Evolutionary conservation across 2,888 invertebrate genomes (phyloP), one percentile per base, ranked within the genome.

Genomic region (Drosophila subquinaria): DNA sequence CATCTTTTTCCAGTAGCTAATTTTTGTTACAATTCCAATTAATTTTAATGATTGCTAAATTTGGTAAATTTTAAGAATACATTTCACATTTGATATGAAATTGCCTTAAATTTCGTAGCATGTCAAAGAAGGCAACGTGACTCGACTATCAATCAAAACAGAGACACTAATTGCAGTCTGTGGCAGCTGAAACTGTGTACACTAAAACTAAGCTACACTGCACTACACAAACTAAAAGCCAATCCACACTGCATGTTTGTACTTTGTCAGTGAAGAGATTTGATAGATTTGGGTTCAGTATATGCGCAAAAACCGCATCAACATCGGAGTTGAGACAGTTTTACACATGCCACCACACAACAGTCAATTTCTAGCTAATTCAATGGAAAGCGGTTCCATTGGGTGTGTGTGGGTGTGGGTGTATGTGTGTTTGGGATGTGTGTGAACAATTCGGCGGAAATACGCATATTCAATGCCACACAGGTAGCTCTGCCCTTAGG

Each of bases 141-240:
- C 40, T 30, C 23, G 36, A 45, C 66, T 43, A 66, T 71, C 79
- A 71, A 79, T 81, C 81, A 76, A 80, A 76, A 55, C 60, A 50
- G 64, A 52, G 45, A 67, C 75, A 67, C 82, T 81, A 80, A 80
- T 78, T 79, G 82, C 79, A 75, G 61, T 69, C 63, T 74, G 79
- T 67, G 72, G 79, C 51, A 59, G 33, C 33, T 17, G 52, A 38
- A 45, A 45, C 38, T 67, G 40, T 63, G 61, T 45, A 63, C 65
- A 76, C 61, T 60, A 11, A 43, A 42, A 52, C 52, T 47, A 13
- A 35, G 40, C 15, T 55, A 36, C 35, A 45, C 56, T 45, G 35
- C 23, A 43, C 45, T 45, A 20, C 51, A 51, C 35, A 20, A 35
- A 15, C 30, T 15, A 30, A 48, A 10, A 4, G n/a, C 30, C 6